A percentile compares a stretch with the other conserved stretches of the same genome.
Conservation (phyloP, 2,113 vertebrate species). For the Aegotheles bennettii region DNA sequence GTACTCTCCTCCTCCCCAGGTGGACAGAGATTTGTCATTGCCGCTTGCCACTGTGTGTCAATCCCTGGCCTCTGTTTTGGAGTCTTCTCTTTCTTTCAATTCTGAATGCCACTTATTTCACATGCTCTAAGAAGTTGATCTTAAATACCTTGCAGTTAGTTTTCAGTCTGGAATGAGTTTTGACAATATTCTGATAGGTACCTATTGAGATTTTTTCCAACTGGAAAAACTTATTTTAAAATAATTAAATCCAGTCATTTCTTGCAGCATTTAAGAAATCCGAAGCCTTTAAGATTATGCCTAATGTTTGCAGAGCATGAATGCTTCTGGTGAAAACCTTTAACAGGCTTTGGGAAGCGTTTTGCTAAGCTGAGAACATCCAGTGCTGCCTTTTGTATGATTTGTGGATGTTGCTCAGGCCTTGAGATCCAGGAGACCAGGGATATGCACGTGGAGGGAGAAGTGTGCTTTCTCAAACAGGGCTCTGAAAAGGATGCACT, state of each 20-base stretch:
- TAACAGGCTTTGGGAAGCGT: neutral
- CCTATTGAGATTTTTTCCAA: neutral
- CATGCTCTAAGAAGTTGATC: neutral
- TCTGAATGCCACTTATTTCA: neutral
- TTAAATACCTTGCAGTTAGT: neutral
- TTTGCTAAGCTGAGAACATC: neutral
- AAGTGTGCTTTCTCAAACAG: neutral
- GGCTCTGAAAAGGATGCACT: fast-evolving
- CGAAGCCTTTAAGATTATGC: neutral
- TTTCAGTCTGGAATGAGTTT: neutral
- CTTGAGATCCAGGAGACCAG: neutral
- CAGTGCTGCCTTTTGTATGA: neutral
- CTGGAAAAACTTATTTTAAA: neutral
- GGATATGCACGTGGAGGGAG: neutral
- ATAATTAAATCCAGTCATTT: neutral
- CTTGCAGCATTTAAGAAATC: neutral
- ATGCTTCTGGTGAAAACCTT: neutral
- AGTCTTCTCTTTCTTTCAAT: neutral
- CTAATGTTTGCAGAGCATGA: neutral
- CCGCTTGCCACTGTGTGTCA: neutral
- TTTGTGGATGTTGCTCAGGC: neutral
- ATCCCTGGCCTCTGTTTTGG: neutral
- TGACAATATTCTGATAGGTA: neutral
- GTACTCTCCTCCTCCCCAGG: neutral
- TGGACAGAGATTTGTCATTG: neutral